Evolutionary conservation across 2,888 invertebrate genomes (phyloP).

Genomic region (Celastrina argiolus): DNA sequence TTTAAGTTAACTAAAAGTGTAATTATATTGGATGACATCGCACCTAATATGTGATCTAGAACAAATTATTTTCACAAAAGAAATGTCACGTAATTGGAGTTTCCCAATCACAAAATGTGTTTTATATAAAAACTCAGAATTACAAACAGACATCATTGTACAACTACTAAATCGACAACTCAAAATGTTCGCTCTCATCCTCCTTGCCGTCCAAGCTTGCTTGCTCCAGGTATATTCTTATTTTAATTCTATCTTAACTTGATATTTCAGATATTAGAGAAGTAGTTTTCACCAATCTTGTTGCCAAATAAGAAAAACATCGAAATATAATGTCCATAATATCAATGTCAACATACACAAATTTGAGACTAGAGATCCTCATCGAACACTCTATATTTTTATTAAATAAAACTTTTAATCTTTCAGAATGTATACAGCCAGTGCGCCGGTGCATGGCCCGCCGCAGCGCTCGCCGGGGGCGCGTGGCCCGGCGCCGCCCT

Average conservation of each 20-base stretch:
- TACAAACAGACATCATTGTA: background rate
- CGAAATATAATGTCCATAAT: too few relatives aligned
- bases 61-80: background rate
- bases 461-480: slow-evolving; percentile 7
- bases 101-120: background rate
- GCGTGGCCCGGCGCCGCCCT: background rate
- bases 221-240: slow-evolving; percentile 42
- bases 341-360: too few relatives aligned
- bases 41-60: background rate
- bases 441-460: background rate
- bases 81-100: background rate
- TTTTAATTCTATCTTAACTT: too few relatives aligned
- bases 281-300: too few relatives aligned
- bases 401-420: background rate
- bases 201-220: slow-evolving; percentile 39
- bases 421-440: slow-evolving; percentile 27
- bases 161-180: background rate
- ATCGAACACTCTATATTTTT: background rate
- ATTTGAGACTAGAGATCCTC: too few relatives aligned
- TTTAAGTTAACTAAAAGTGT: too few relatives aligned
- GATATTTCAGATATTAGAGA: too few relatives aligned
- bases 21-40: too few relatives aligned
- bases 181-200: background rate
- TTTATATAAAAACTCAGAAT: background rate
- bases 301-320: too few relatives aligned